phyloP scores from a whole-genome alignment of 2,797 vertebrate genomes.

The Parauchenoglanis ngamensis region DNA sequence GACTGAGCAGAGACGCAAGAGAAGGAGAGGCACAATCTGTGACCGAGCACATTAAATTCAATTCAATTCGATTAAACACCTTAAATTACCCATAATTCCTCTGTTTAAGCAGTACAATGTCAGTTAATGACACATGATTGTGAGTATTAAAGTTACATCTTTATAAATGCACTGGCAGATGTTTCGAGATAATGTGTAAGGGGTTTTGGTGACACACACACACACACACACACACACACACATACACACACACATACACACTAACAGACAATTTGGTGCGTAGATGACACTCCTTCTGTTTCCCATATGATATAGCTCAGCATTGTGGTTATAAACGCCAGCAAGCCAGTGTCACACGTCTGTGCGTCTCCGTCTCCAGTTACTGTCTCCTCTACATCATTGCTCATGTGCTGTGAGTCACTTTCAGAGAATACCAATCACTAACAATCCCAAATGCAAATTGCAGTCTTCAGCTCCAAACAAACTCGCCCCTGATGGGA shows the following conservation, averaged over 20 bases:
- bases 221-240: background rate
- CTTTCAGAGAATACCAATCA: background rate
- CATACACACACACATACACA: background rate
- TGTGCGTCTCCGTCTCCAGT: background rate
- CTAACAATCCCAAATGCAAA: background rate
- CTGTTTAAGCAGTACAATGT: background rate
- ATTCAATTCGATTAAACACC: background rate
- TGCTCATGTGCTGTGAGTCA: background rate
- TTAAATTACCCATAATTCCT: conserved; percentile 33
- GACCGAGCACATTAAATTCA: conserved; percentile 1
- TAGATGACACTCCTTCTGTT: background rate
- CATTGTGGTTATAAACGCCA: background rate
- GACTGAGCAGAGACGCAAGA: conserved; percentile 42
- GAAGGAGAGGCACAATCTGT: conserved; percentile 42
- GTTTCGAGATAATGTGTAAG: background rate
- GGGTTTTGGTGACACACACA: background rate
- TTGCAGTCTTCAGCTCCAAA: background rate
- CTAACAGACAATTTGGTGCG: background rate
- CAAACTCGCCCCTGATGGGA: background rate
- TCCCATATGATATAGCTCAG: background rate
- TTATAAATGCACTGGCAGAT: background rate
- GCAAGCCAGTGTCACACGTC: background rate
- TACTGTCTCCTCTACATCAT: background rate
- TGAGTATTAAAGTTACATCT: conserved; percentile 5
- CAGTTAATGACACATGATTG: background rate